Evolutionary conservation across 2,113 vertebrate genomes (phyloP).

Genomic region (Elanus axillaris): DNA sequence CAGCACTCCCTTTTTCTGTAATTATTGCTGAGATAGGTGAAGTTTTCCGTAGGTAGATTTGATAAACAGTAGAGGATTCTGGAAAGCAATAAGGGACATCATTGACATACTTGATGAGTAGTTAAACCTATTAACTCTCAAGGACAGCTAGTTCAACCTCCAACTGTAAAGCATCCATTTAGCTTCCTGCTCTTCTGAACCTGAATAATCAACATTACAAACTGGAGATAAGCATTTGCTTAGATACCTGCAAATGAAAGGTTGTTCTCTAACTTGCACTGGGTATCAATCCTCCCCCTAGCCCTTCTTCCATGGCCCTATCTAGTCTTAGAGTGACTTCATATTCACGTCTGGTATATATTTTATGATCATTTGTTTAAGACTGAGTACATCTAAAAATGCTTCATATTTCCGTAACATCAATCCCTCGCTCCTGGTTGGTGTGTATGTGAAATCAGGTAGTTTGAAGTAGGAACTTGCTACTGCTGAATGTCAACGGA

Average conservation of each 20-base stretch:
- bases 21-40: not conserved
- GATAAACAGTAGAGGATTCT: not conserved
- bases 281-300: not conserved
- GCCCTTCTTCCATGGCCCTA: not conserved
- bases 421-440: too few species aligned
- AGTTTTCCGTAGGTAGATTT: not conserved
- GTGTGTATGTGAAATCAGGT: too few species aligned
- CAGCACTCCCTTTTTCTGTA: not conserved
- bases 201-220: not conserved
- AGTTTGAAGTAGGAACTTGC: too few species aligned
- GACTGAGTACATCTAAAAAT: not conserved
- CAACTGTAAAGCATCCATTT: not conserved
- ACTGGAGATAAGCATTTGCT: not conserved
- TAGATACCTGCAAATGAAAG: not conserved
- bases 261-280: not conserved
- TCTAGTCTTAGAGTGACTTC: not conserved
- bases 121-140: not conserved
- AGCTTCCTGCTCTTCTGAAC: not conserved
- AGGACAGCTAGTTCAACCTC: not conserved
- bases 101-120: not conserved
- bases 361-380: not conserved
- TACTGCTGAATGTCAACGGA: too few species aligned
- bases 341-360: not conserved
- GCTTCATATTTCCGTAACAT: not conserved
- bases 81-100: not conserved